A percentile compares a stretch with the other conserved stretches of the same genome.
phyloP scores from a whole-genome alignment of 2,888 invertebrate species.

The Anoncus sp. region DNA sequence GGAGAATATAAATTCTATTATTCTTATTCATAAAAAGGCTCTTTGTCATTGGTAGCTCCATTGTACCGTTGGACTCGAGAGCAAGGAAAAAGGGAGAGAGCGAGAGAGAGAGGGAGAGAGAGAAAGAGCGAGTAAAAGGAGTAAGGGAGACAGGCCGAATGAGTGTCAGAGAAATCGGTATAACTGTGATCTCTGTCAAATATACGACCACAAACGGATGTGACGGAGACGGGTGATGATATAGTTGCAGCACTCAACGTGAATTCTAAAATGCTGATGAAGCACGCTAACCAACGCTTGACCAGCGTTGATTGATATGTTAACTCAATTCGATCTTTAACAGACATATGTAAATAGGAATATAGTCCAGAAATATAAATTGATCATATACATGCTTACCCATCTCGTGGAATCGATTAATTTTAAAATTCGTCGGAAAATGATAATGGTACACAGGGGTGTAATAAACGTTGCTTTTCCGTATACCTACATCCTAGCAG shows the following conservation, averaged over 20 bases:
- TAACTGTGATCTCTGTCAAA: constrained; percentile 39
- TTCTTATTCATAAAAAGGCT: constrained; percentile 64
- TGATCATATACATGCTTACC: neutral
- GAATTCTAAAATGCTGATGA: neutral
- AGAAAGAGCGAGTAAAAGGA: constrained; percentile 34
- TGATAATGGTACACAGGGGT: constrained; percentile 61
- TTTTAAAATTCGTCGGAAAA: constrained; percentile 54
- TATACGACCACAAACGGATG: too few relatives aligned
- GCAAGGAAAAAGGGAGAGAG: constrained; percentile 17
- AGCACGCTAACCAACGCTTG: neutral
- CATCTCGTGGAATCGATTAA: constrained; percentile 53
- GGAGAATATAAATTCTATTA: constrained; percentile 67
- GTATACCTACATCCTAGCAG: neutral
- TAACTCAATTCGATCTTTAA: neutral
- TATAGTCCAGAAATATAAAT: too few relatives aligned
- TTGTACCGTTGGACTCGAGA: constrained; percentile 54
- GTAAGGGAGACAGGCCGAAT: constrained; percentile 15
- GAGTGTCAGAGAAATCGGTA: constrained; percentile 49
- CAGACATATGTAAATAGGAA: neutral
- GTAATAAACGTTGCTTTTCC: constrained; percentile 18
- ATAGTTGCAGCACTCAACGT: too few relatives aligned
- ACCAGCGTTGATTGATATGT: neutral
- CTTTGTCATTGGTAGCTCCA: constrained; percentile 62
- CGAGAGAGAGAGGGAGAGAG: constrained; percentile 15
- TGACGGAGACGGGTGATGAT: too few relatives aligned